Percentiles rank a stretch among this genome's conserved stretches.
phyloP scores from a whole-genome alignment of 2,113 vertebrate genomes.

The Corydoras maculifer region DNA sequence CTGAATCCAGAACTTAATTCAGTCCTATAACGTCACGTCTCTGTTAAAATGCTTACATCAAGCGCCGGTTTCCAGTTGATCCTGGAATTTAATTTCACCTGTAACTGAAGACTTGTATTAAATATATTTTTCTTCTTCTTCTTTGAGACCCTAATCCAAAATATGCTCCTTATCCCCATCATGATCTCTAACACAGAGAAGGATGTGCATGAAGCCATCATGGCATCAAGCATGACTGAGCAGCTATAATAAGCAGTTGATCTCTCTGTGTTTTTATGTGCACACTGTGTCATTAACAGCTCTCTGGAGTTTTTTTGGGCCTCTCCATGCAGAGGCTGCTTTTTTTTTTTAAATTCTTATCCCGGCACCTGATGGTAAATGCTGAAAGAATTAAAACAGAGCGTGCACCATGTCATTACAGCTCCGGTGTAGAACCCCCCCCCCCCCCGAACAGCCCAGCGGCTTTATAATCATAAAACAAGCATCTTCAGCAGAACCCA shows the following conservation, averaged over 20 bases:
- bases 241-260: constrained; percentile 53
- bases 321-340: constrained; percentile 27
- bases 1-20: too few relatives aligned
- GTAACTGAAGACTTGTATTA: too few relatives aligned
- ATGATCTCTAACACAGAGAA: neutral
- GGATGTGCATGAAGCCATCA: constrained; percentile 9
- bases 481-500: constrained; percentile 25
- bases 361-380: constrained; percentile 51
- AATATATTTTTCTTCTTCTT: too few relatives aligned
- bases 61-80: too few relatives aligned
- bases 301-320: constrained; percentile 30
- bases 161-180: too few relatives aligned
- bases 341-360: constrained; percentile 45
- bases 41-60: too few relatives aligned
- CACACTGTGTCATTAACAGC: constrained; percentile 53
- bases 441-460: neutral
- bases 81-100: too few relatives aligned
- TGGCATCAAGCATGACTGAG: constrained; percentile 28
- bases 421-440: constrained; percentile 14
- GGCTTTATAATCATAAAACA: constrained; percentile 1
- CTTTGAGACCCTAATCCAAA: too few relatives aligned
- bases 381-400: constrained; percentile 45
- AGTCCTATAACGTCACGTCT: too few relatives aligned
- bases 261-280: constrained; percentile 42
- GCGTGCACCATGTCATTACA: constrained; percentile 50